Base-by-base conservation (phyloP, 2,113 vertebrate genomes). In the Scopus umbretta region DNA sequence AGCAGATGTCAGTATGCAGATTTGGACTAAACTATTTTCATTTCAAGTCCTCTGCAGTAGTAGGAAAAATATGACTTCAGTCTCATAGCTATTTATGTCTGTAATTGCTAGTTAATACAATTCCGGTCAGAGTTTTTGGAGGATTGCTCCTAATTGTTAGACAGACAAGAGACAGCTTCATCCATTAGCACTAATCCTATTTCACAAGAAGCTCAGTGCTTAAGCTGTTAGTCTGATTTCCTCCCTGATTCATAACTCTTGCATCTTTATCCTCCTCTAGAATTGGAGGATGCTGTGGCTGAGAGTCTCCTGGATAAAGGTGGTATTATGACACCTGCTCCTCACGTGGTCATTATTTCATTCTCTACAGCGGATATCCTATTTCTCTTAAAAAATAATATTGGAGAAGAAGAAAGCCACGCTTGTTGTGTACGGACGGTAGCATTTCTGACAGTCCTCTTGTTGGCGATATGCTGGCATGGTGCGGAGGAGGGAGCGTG, bases 91-190 rank as follows among this genome's bases (percentile, higher is more conserved):
- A 22, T 90, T 92, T 90, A 29, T 66, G 22, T 74, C 80, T 73
- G 45, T 76, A 95, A 92, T 94, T 95, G 56, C 50, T 62, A 13
- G 75, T 63, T 94, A 92, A 95, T 96, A 55, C 56, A 71, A 92
- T 94, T 94, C 61, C 10, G 10, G 75, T 56, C 43, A 38, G 70
- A 22, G 49, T 65, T 32, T 87, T 87, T 88, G 58, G 43, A 90
- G 49, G 70, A 79, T 88, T 36, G 15, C 59, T 84, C 91, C 9
- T 85, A 85, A 55, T 66, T 73, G 45, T 85, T 75, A 65, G 52
- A 25, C 70, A 61, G 81, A 83, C n/a, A 45, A 66, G 80, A 82
- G 78, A 88, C 84, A 76, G 78, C 92, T 85, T 91, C 84, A 95
- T 95, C 81, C 56, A 53, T 88, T 89, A 90, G 43, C 1, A 0